Percentiles rank a stretch among this genome's conserved stretches.
phyloP scores from a whole-genome alignment of 2,888 invertebrate genomes.

The Protonemura montana region DNA sequence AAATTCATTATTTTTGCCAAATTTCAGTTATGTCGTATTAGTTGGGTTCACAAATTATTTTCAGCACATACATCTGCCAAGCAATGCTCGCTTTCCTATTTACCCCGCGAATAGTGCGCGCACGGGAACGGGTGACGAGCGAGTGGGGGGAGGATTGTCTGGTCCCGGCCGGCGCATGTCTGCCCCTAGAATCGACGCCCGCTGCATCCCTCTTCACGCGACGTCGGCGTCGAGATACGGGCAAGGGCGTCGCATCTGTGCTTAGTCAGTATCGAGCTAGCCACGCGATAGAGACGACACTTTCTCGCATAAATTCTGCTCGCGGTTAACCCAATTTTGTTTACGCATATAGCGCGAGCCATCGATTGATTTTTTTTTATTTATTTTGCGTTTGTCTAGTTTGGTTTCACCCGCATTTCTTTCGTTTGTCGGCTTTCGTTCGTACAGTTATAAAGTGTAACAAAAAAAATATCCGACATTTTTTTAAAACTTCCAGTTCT shows the following conservation, averaged over 20 bases:
- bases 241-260: constrained; percentile 18
- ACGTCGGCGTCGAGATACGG: constrained; percentile 19
- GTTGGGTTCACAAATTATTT: no score
- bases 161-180: background rate
- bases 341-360: constrained; percentile 1
- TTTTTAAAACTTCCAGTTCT: background rate
- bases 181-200: constrained; percentile 13
- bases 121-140: background rate
- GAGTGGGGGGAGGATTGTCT: background rate
- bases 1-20: background rate
- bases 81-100: background rate
- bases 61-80: background rate
- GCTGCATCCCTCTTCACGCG: constrained; percentile 18
- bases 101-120: background rate
- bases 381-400: background rate
- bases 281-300: background rate
- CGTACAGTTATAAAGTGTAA: background rate
- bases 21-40: background rate
- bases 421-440: background rate
- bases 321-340: constrained; percentile 28
- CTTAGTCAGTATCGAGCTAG: constrained; percentile 33
- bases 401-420: background rate
- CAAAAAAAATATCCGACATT: background rate
- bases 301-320: background rate
- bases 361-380: background rate